Conservation (phyloP, 2,797 vertebrate species). For the Antennarius maculatus region DNA sequence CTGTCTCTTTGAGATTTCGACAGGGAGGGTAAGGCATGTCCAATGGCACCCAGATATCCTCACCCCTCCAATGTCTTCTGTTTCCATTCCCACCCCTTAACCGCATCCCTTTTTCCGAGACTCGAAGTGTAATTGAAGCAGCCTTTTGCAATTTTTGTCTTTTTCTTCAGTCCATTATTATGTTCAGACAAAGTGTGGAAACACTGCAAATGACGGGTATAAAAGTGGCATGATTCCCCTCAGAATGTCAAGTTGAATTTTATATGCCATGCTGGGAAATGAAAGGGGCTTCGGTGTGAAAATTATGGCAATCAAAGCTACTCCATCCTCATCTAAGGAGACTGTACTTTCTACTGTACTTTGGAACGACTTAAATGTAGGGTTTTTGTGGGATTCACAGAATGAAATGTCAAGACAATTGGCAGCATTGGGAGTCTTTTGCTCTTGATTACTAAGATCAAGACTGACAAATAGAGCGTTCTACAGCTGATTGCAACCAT, state of each 20-base stretch:
- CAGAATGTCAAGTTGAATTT: slow-evolving; percentile 67
- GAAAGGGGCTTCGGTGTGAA: slow-evolving; percentile 51
- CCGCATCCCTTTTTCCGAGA: slow-evolving; percentile 12
- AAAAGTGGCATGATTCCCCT: slow-evolving; percentile 47
- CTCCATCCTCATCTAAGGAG: slow-evolving; percentile 29
- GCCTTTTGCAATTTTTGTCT: slow-evolving; percentile 19
- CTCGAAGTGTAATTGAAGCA: slow-evolving; percentile 53
- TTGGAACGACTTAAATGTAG: slow-evolving; percentile 37
- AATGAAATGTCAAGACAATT: slow-evolving; percentile 33
- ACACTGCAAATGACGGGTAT: slow-evolving; percentile 35
- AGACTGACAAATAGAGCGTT: slow-evolving; percentile 20
- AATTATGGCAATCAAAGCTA: slow-evolving; percentile 57
- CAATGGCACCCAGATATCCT: slow-evolving; percentile 50
- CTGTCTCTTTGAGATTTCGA: slow-evolving; percentile 49
- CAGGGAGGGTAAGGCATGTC: slow-evolving; percentile 47
- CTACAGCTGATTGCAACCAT: slow-evolving; percentile 43
- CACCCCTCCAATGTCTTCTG: slow-evolving; percentile 21
- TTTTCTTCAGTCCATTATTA: slow-evolving; percentile 27
- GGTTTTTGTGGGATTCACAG: slow-evolving; percentile 42
- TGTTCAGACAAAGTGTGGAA: slow-evolving; percentile 38
- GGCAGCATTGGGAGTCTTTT: slow-evolving; percentile 25
- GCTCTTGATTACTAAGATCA: slow-evolving; percentile 52
- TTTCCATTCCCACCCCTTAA: not conserved
- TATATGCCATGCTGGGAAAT: slow-evolving; percentile 37
- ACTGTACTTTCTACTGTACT: slow-evolving; percentile 42